Conservation (phyloP, 2,797 vertebrate genomes). For the Petrocephalus schoutedeni region DNA sequence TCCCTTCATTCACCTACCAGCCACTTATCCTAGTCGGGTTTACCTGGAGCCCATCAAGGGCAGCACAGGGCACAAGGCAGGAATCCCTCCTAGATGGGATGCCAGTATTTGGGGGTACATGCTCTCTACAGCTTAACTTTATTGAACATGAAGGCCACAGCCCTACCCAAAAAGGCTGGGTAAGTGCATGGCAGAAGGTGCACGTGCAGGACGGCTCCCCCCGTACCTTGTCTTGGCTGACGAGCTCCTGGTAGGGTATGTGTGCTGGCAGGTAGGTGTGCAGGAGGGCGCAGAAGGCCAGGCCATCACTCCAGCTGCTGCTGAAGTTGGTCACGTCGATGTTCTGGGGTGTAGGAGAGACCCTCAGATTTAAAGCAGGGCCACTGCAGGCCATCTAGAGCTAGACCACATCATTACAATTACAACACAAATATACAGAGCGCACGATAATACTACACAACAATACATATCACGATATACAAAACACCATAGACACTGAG, state of each 20-base stretch:
- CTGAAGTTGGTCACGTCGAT: slow-evolving; percentile 91
- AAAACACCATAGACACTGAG: background rate
- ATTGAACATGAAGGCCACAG: background rate
- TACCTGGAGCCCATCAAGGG: background rate
- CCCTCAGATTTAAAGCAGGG: background rate
- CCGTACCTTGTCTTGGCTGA: slow-evolving; percentile 83
- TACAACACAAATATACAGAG: background rate
- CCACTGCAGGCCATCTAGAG: background rate
- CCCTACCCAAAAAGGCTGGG: background rate
- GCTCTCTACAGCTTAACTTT: background rate
- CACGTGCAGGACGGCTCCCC: background rate
- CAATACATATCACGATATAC: background rate
- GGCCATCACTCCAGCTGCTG: slow-evolving; percentile 87
- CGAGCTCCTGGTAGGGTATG: slow-evolving; percentile 85
- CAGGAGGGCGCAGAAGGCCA: slow-evolving; percentile 82
- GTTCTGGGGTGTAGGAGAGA: slow-evolving; percentile 45
- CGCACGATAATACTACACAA: background rate
- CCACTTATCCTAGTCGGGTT: background rate
- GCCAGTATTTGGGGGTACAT: background rate
- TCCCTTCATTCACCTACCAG: background rate
- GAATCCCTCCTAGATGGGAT: background rate
- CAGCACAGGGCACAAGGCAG: background rate
- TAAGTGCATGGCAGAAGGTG: background rate
- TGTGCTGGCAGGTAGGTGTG: slow-evolving; percentile 85
- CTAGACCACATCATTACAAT: background rate